A percentile compares a stretch with the other conserved stretches of the same genome.
phyloP scores from a whole-genome alignment of 2,888 invertebrate genomes.

The Nomada fabriciana region DNA sequence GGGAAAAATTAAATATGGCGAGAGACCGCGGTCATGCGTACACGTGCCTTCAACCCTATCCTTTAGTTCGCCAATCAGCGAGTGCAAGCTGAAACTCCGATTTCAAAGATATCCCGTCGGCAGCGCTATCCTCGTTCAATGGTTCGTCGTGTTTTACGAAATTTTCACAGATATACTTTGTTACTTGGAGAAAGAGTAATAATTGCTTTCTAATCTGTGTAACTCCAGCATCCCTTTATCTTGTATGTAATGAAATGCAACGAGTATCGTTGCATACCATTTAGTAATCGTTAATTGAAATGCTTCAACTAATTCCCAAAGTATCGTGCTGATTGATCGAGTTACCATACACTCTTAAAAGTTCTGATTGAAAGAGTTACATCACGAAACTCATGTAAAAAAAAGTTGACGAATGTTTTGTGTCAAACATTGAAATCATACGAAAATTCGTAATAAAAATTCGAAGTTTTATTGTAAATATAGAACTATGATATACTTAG shows the following conservation, averaged over 20 bases:
- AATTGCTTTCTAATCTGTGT: neutral
- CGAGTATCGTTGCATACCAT: neutral
- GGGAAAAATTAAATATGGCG: constrained; percentile 82
- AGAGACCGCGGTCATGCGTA: constrained; percentile 77
- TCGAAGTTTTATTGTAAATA: constrained; percentile 10
- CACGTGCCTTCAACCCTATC: constrained; percentile 45
- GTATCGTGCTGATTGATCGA: constrained; percentile 9
- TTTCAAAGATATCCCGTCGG: constrained; percentile 30
- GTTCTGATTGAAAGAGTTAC: neutral
- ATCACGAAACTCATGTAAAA: neutral
- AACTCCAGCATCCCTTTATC: neutral
- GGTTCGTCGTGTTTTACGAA: neutral
- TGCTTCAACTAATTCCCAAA: constrained; percentile 12
- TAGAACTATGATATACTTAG: neutral
- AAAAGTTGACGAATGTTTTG: neutral
- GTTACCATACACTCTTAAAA: neutral
- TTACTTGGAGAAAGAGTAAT: neutral
- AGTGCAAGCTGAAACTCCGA: constrained; percentile 3
- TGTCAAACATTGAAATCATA: neutral
- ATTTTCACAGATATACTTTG: neutral
- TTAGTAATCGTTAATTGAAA: constrained; percentile 4
- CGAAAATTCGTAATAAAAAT: neutral
- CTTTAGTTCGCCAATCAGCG: constrained; percentile 60
- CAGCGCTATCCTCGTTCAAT: constrained; percentile 44
- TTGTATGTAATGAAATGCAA: too few species aligned